Percentiles rank a stretch among this genome's conserved stretches.
Conservation (phyloP, 2,797 vertebrate genomes). For the Micropoecilia bifurca region DNA sequence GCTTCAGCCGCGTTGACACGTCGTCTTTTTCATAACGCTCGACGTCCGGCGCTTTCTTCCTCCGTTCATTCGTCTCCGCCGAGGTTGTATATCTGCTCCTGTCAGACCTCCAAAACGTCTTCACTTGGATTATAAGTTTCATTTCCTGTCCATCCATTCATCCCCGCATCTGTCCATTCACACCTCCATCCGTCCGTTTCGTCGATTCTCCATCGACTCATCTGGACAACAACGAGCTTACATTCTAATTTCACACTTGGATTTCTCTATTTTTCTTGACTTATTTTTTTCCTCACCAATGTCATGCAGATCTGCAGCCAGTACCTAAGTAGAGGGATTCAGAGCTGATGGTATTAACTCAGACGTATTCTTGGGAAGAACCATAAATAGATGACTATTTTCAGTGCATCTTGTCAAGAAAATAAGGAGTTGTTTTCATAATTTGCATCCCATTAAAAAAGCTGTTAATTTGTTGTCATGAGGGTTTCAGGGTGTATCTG, state of each 20-base stretch:
- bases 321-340: neutral
- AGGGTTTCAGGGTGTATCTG: neutral
- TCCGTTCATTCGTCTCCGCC: slow-evolving; percentile 54
- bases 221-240: slow-evolving; percentile 29
- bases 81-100: slow-evolving; percentile 58
- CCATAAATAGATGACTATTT: neutral
- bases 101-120: slow-evolving; percentile 57
- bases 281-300: neutral
- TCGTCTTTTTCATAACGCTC: slow-evolving; percentile 44
- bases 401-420: neutral
- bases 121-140: slow-evolving; percentile 59
- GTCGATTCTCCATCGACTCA: slow-evolving; percentile 22
- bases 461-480: neutral
- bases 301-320: neutral
- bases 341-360: neutral
- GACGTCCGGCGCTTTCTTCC: slow-evolving; percentile 32
- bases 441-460: neutral
- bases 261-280: slow-evolving; percentile 10
- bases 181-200: slow-evolving; percentile 31
- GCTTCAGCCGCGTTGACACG: slow-evolving; percentile 39
- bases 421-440: neutral
- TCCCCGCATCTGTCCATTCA: slow-evolving; percentile 19
- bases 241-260: slow-evolving; percentile 34
- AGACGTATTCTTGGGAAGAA: neutral
- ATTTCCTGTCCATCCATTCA: slow-evolving; percentile 58